phyloP scores from a whole-genome alignment of 1,140 invertebrate genomes.

The Bombus waltoni region DNA sequence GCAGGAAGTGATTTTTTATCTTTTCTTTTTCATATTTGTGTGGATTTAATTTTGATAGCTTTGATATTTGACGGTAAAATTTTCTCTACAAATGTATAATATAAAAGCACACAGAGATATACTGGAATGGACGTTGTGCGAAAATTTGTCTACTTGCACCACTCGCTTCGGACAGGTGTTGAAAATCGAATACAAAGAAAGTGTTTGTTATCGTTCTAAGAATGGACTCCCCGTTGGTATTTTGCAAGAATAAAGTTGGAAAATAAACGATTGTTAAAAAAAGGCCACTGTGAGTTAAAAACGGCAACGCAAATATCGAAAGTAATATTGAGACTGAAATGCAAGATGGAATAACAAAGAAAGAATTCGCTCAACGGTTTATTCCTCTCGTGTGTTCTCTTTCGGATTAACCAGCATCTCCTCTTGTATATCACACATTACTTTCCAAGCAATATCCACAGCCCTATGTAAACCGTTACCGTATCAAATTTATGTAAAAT shows the following conservation, averaged over 20 bases:
- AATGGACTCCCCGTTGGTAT: background rate
- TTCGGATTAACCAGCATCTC: background rate
- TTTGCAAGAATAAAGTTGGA: background rate
- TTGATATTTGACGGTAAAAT: background rate
- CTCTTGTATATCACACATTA: background rate
- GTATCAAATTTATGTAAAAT: background rate
- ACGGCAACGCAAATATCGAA: background rate
- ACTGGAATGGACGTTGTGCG: no score
- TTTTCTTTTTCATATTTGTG: no score
- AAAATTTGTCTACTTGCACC: no score
- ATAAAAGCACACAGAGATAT: no score
- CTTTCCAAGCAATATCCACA: background rate
- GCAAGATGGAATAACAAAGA: background rate
- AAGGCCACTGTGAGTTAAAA: background rate
- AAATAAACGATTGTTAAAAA: background rate
- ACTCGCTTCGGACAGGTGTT: background rate
- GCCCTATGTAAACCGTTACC: background rate
- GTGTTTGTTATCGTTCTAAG: background rate
- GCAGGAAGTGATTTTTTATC: background rate
- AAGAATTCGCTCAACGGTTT: background rate
- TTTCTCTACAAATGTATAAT: no score
- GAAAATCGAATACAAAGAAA: background rate
- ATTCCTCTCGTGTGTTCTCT: background rate
- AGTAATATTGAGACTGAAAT: background rate
- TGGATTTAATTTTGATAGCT: background rate